These are phyloP conservation scores for Macrosteles quadrilineatus DNA, from an alignment of 1,140 invertebrate genomes.

Conservation along the genomic window DNA sequence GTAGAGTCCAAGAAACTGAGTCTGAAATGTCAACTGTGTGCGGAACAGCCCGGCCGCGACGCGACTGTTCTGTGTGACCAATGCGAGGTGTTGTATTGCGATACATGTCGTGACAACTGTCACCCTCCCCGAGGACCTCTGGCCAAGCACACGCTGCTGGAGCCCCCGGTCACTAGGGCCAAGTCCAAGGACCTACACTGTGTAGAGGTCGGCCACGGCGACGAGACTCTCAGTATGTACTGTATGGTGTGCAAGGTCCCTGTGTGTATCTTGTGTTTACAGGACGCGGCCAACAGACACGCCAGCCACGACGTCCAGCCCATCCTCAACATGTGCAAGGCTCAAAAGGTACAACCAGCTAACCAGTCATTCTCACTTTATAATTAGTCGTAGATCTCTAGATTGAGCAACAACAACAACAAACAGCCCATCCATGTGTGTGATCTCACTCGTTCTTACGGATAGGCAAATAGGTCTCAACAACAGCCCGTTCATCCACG, in stretches of 20 bases:
- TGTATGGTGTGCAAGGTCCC: constrained; percentile 88
- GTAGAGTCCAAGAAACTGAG: constrained; percentile 69
- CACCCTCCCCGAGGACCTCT: constrained; percentile 90
- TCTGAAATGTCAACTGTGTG: constrained; percentile 94
- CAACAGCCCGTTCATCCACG: no score
- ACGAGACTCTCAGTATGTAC: constrained; percentile 80
- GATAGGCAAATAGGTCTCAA: no score
- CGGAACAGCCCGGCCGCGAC: constrained; percentile 71
- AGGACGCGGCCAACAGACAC: constrained; percentile 70
- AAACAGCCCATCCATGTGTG: no score
- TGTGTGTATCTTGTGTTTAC: constrained; percentile 83
- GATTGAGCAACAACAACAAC: no score
- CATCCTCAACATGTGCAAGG: constrained; percentile 85
- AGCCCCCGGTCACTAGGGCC: constrained; percentile 55
- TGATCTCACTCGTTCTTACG: no score
- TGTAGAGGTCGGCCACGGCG: constrained; percentile 66
- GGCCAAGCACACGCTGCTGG: constrained; percentile 84
- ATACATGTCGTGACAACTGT: constrained; percentile 85
- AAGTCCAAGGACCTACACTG: constrained; percentile 57
- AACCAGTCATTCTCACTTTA: no score
- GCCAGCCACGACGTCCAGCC: constrained; percentile 85
- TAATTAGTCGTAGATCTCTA: no score
- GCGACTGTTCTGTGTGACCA: constrained; percentile 93
- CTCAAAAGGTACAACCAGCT: constrained; percentile 89
- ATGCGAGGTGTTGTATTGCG: constrained; percentile 94